Conservation (phyloP, 2,113 vertebrate species). For the Cinclus cinclus region DNA sequence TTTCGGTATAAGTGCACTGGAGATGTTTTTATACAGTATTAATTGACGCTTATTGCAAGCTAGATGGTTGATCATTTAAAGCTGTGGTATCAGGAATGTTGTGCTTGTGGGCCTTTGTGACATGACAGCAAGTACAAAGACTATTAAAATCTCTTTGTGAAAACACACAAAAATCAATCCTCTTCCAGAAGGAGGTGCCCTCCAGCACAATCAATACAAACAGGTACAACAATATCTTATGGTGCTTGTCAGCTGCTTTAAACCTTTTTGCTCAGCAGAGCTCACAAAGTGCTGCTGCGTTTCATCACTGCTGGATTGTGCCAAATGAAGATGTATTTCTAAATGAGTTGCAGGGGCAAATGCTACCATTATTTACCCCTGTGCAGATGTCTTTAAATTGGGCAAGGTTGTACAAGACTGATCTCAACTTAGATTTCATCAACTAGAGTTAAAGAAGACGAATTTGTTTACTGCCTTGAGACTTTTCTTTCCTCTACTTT, state of each 20-base stretch:
- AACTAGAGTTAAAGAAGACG: background rate
- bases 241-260: slow-evolving; percentile 41
- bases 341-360: slow-evolving; percentile 19
- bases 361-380: slow-evolving; percentile 12
- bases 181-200: slow-evolving; percentile 74
- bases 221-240: slow-evolving; percentile 44
- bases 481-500: background rate
- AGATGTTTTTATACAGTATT: slow-evolving; percentile 38
- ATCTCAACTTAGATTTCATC: background rate
- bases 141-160: slow-evolving; percentile 74
- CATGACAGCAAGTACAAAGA: slow-evolving; percentile 64
- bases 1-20: slow-evolving; percentile 39
- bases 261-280: slow-evolving; percentile 64
- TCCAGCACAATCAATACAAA: slow-evolving; percentile 69
- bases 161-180: slow-evolving; percentile 74
- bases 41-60: slow-evolving; percentile 45
- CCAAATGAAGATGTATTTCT: slow-evolving; percentile 51
- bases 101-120: slow-evolving; percentile 58
- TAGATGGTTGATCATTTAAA: slow-evolving; percentile 64
- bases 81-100: slow-evolving; percentile 49
- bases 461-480: slow-evolving; percentile 14
- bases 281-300: slow-evolving; percentile 32
- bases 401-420: background rate
- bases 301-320: slow-evolving; percentile 1
- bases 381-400: slow-evolving; percentile 1